phyloP scores from a whole-genome alignment of 2,113 vertebrate species.

The Cynocephalus volans region DNA sequence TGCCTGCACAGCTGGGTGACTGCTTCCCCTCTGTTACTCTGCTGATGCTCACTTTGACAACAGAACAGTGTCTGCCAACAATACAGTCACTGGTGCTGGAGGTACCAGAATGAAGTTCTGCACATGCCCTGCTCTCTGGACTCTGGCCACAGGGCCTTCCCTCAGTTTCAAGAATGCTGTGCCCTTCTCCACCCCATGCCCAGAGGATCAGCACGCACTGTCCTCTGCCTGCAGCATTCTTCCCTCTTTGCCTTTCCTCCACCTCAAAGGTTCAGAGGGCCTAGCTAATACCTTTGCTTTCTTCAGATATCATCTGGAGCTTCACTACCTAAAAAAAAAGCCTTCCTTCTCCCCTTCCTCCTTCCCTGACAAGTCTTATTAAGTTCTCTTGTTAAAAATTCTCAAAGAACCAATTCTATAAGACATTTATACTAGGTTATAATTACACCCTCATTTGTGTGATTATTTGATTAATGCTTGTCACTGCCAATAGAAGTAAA shows the following conservation, averaged over 20 bases:
- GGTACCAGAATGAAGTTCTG: not conserved
- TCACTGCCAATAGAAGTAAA: not conserved
- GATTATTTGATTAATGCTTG: not conserved
- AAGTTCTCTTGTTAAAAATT: not conserved
- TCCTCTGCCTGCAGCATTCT: not conserved
- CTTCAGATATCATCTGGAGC: not conserved
- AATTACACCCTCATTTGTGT: not conserved
- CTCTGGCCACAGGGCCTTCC: fast-evolving
- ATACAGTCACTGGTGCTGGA: not conserved
- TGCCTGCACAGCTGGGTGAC: not conserved
- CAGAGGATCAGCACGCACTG: not conserved
- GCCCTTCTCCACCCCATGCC: not conserved
- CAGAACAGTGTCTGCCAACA: not conserved
- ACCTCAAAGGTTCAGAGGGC: not conserved
- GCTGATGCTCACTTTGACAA: not conserved
- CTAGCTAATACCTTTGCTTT: not conserved
- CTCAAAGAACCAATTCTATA: not conserved
- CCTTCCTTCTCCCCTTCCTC: too few relatives aligned
- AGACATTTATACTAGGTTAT: not conserved
- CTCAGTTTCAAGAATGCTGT: too few relatives aligned
- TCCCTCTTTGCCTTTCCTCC: not conserved
- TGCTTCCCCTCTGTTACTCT: not conserved
- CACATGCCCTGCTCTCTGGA: not conserved
- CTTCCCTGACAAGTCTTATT: not conserved
- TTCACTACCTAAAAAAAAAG: not conserved